phyloP scores from a whole-genome alignment of 2,797 vertebrate species.

The Ctenopoma kingsleyae region DNA sequence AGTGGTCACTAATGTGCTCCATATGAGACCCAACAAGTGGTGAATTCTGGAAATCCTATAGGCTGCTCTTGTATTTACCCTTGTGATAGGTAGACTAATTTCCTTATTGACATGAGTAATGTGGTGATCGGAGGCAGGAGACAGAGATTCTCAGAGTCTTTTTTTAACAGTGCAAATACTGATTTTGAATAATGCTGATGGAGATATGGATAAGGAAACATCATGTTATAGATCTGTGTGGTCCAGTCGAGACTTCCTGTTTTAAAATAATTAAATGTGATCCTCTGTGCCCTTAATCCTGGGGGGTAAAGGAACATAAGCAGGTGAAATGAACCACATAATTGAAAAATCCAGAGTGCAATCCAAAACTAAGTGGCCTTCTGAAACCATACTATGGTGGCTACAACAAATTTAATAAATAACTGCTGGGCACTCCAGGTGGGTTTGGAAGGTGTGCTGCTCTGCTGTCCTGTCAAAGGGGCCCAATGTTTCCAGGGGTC shows the following conservation, averaged over 20 bases:
- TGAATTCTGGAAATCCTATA: conserved; percentile 82
- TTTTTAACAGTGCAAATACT: conserved; percentile 48
- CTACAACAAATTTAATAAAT: conserved; percentile 89
- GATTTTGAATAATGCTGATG: conserved; percentile 54
- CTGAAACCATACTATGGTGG: conserved; percentile 85
- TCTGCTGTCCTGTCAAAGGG: conserved; percentile 80
- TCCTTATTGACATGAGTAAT: conserved; percentile 80
- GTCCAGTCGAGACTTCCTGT: conserved; percentile 73
- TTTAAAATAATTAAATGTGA: conserved; percentile 87
- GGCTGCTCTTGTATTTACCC: conserved; percentile 81
- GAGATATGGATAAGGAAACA: conserved; percentile 59
- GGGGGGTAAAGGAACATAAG: conserved; percentile 84
- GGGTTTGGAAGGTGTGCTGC: conserved; percentile 36
- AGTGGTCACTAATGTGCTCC: conserved; percentile 77
- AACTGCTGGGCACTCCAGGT: conserved; percentile 81
- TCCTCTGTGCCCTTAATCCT: conserved; percentile 83
- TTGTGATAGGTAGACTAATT: conserved; percentile 82
- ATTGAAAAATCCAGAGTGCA: conserved; percentile 89
- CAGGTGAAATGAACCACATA: conserved; percentile 89
- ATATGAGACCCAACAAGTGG: conserved; percentile 74
- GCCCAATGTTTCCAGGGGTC: conserved; percentile 84
- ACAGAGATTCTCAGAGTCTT: conserved; percentile 55
- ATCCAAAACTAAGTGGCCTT: conserved; percentile 88
- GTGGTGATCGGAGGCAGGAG: conserved; percentile 57
- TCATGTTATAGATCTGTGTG: conserved; percentile 65